Evolutionary conservation across 2,113 vertebrate genomes (phyloP), one percentile per base, ranked within the genome.

Genomic region (Rhinichthys klamathensis): DNA sequence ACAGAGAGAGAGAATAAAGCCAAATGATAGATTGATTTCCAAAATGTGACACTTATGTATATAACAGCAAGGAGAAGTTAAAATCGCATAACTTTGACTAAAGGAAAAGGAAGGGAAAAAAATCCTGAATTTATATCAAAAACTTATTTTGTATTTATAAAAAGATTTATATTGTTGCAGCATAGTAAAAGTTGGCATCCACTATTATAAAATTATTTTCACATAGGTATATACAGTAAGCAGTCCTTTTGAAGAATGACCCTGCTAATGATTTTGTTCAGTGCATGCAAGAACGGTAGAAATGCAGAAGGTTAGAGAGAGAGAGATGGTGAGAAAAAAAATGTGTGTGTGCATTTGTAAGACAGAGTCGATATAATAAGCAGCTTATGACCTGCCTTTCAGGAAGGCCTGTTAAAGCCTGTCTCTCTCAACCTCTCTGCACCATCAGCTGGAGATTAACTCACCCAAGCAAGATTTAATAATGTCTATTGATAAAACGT

Each of bases 361-460:
- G 96, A 96, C 95, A 95, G 95, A 95, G 97, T 98, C 97, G 96
- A 98, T 99, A 99, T 97, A 99, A 98, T 98, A 99, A 99, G 97
- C 97, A 95, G 98, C 97, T 99, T 98, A 99, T 95, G 96, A 96
- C 95, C 96, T 95, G 94, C 96, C 96, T 97, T 98, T 97, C 96
- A 96, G 96, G 94, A 97, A 86, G 93, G 90, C 91, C 92, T 91
- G 91, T 92, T 92, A 92, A 92, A 91, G 89, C 88, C 92, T 88
- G 88, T 91, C 90, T 89, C 91, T 92, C 89, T 12, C 91, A 91
- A 86, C 87, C 91, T 89, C 91, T 90, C 80, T 81, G 77, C 85
- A 85, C 49, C 38, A 85, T 89, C 88, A 88, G 87, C 85, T 87
- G 87, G 86, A 94, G 94, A 95, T 95, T 94, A 95, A 93, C 92